Evolutionary conservation across 2,888 invertebrate genomes (phyloP).

Genomic region (Lutraria lutraria): DNA sequence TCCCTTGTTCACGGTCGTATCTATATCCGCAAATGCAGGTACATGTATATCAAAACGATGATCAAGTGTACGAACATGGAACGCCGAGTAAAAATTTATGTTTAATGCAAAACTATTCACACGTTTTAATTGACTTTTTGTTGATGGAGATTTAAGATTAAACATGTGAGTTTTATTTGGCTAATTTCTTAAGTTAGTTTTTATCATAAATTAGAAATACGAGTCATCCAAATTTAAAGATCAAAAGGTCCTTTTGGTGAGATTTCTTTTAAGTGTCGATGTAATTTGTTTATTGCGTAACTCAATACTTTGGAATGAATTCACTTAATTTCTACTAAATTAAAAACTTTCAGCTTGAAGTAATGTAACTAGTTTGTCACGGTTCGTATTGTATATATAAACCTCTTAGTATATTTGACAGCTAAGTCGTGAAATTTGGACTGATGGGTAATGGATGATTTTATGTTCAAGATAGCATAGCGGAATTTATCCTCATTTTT

Average conservation of each 20-base stretch:
- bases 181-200: not conserved
- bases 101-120: too few relatives aligned
- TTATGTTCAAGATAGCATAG: too few relatives aligned
- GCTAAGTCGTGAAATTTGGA: too few relatives aligned
- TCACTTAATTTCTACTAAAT: not conserved
- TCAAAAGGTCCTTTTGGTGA: not conserved
- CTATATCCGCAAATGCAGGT: too few relatives aligned
- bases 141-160: not conserved
- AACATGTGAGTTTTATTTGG: not conserved
- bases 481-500: too few relatives aligned
- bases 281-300: conserved; percentile 12
- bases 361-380: not conserved
- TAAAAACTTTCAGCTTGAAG: conserved; percentile 5
- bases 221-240: not conserved
- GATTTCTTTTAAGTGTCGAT: not conserved
- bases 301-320: not conserved
- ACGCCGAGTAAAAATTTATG: too few relatives aligned
- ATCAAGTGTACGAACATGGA: too few relatives aligned
- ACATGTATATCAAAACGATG: too few relatives aligned
- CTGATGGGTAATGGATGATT: too few relatives aligned
- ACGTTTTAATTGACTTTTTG: not conserved
- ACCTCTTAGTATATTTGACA: not conserved
- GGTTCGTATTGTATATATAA: not conserved
- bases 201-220: not conserved
- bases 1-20: too few relatives aligned